Conservation (phyloP, 2,888 invertebrate species). For the Osedax fenrisi region DNA sequence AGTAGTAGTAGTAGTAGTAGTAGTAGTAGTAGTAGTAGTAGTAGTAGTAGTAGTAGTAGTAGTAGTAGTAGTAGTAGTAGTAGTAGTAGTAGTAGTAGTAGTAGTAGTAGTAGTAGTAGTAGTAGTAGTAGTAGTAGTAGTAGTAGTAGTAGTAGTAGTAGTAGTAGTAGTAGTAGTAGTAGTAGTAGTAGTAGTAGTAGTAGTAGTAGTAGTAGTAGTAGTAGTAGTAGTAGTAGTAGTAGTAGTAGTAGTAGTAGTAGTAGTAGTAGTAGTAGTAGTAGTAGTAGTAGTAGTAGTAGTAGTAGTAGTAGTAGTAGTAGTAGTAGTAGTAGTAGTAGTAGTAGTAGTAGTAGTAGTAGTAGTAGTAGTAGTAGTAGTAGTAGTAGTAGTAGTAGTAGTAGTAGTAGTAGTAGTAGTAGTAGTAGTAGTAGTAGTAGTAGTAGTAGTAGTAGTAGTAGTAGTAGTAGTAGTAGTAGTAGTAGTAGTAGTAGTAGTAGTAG, state of each 20-base stretch:
- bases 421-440: constrained; percentile 24
- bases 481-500: constrained; percentile 22
- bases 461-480: constrained; percentile 21
- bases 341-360: constrained; percentile 23
- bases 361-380: constrained; percentile 22
- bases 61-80: constrained; percentile 26
- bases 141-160: not conserved
- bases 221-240: constrained; percentile 22
- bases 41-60: constrained; percentile 27
- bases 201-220: constrained; percentile 24
- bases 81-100: constrained; percentile 26
- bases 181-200: constrained; percentile 21
- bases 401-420: constrained; percentile 24
- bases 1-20: constrained; percentile 24
- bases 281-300: constrained; percentile 13
- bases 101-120: constrained; percentile 23
- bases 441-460: constrained; percentile 25
- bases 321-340: constrained; percentile 22
- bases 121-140: constrained; percentile 23
- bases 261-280: constrained; percentile 25
- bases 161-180: constrained; percentile 11
- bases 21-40: constrained; percentile 27
- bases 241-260: constrained; percentile 11
- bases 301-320: constrained; percentile 2
- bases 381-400: constrained; percentile 18